Conservation (phyloP, 2,113 vertebrate species). For the Ia io region DNA sequence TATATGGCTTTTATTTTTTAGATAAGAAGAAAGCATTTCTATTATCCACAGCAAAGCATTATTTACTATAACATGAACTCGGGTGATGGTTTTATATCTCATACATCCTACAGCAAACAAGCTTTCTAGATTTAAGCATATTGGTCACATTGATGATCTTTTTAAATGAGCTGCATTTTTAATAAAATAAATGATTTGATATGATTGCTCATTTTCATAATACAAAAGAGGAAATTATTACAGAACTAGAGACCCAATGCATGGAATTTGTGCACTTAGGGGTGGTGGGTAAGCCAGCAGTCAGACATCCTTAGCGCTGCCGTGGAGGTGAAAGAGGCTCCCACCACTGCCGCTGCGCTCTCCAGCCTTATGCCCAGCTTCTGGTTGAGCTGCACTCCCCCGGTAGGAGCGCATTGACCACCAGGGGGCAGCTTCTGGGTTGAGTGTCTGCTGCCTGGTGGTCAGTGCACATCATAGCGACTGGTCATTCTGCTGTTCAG, state of each 20-base stretch:
- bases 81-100: conserved; percentile 67
- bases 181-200: conserved; percentile 34
- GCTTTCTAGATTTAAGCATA: conserved; percentile 66
- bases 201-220: background rate
- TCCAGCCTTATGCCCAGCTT: no score
- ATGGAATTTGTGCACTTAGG: no score
- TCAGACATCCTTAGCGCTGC: no score
- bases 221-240: conserved; percentile 28
- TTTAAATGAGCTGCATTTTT: conserved; percentile 27
- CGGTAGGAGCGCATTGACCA: no score
- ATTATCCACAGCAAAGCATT: conserved; percentile 74
- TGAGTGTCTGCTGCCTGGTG: no score
- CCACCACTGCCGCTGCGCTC: fast-evolving
- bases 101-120: conserved; percentile 69
- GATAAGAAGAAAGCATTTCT: conserved; percentile 64
- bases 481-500: no score
- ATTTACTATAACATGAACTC: conserved; percentile 75
- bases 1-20: conserved; percentile 51
- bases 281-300: no score
- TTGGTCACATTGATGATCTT: conserved; percentile 39
- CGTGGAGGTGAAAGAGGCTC: fast-evolving
- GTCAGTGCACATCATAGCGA: no score
- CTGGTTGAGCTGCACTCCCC: no score
- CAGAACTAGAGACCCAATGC: background rate
- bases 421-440: no score